Evolutionary conservation across 1,140 invertebrate species (phyloP), one percentile per base, ranked within the genome.

Genomic region (Hirudo medicinalis): DNA sequence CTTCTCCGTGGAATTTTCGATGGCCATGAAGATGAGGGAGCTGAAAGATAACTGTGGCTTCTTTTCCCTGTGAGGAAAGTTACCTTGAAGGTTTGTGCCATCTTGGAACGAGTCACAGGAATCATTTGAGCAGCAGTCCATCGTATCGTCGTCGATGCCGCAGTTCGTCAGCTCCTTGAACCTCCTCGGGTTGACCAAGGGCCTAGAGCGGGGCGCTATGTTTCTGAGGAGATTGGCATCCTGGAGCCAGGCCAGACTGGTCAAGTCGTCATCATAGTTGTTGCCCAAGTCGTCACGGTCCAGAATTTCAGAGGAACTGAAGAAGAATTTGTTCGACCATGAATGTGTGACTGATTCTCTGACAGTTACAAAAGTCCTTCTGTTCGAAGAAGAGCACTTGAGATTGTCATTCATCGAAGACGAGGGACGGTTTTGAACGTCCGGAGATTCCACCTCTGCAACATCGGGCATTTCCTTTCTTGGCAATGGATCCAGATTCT

Each of bases 21-120:
- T 94, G 25, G 92, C 92, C 92, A 97, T 94, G 83, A 95, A 96
- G 76, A 97, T 97, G 53, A 97, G 86, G 80, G 91, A 94, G 73
- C 91, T 94, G 81, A 91, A 94, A 40, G 92, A 95, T 81, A 92
- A 94, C 32, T 92, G 92, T 54, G 93, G 92, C 81, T 95, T 95
- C 27, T 67, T 71, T 0, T 3, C 67, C 13, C n/a, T 6, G 19
- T n/a, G 40, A n/a, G 25, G 19, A 25, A 77, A 79, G 75, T 78
- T 19, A 72, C 72, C 9, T 9, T 9, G 43, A 49, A 17, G 11
- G 43, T 17, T 15, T 11, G 0, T 17, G 43, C 3, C 13, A 9
- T 49, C 43, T 49, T 17, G 43, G 43, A 49, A 49, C 0, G 43
- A 49, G 71, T 72, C 32, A 80, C 36, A 79, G 79, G 63, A 79